Evolutionary conservation across 2,888 invertebrate genomes (phyloP).

Genomic region (Mimachlamys varia): DNA sequence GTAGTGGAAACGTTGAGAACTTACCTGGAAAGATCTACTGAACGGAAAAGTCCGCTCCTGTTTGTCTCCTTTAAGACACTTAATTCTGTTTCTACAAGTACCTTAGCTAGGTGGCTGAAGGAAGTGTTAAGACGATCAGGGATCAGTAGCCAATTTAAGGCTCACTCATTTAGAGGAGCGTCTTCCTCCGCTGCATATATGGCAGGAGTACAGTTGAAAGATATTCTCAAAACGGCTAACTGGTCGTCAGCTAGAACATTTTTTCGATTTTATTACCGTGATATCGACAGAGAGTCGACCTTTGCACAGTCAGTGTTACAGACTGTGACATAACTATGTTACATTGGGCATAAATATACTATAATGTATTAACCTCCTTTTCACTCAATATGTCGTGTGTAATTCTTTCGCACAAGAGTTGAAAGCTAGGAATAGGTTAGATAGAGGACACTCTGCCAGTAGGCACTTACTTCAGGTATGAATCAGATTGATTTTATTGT

Average conservation of each 20-base stretch:
- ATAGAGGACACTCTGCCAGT: too few species aligned
- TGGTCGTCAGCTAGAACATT: slow-evolving; percentile 37
- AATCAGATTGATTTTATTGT: too few species aligned
- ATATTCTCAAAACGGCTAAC: slow-evolving; percentile 39
- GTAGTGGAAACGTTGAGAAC: not conserved
- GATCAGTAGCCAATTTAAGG: not conserved
- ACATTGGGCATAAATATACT: not conserved
- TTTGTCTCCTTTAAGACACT: not conserved
- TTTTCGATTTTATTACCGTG: slow-evolving; percentile 18
- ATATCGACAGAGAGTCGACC: slow-evolving; percentile 2
- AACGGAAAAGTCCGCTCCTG: not conserved
- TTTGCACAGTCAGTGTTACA: not conserved
- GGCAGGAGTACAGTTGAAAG: slow-evolving; percentile 39
- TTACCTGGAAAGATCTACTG: not conserved
- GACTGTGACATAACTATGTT: not conserved
- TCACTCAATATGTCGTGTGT: too few species aligned
- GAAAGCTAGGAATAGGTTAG: too few species aligned
- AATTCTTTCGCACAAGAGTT: too few species aligned
- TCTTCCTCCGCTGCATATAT: slow-evolving; percentile 38
- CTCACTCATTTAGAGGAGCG: slow-evolving; percentile 41
- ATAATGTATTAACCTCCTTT: too few species aligned
- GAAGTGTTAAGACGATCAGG: not conserved
- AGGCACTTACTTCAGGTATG: too few species aligned
- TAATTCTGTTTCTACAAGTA: not conserved
- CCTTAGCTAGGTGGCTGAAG: not conserved